Conservation (phyloP, 2,797 vertebrate genomes). For the Coluber constrictor region DNA sequence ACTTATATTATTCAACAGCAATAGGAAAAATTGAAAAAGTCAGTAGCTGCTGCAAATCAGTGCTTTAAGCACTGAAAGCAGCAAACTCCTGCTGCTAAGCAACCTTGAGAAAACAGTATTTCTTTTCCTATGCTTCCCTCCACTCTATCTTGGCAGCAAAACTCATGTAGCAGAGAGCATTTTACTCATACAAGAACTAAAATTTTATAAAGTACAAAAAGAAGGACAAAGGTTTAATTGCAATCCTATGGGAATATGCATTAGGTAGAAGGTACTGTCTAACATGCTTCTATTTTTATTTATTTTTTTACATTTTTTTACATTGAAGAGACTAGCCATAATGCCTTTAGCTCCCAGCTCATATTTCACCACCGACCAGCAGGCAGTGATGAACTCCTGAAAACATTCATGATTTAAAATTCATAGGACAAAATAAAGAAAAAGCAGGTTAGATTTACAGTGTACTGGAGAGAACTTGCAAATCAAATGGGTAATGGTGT, state of each 20-base stretch:
- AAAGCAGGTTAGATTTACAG: neutral
- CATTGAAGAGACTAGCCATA: neutral
- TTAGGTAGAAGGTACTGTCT: neutral
- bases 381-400: neutral
- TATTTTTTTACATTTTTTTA: neutral
- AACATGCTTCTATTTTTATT: neutral
- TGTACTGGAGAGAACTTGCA: neutral
- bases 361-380: neutral
- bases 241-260: neutral
- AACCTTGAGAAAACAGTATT: neutral
- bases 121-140: neutral
- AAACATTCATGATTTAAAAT: neutral
- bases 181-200: neutral
- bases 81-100: neutral
- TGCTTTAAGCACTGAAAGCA: neutral
- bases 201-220: neutral
- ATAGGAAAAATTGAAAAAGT: neutral
- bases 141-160: neutral
- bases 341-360: neutral
- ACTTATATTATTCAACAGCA: neutral
- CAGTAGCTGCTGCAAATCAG: neutral
- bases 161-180: neutral
- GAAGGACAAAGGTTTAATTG: neutral
- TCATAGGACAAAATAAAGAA: neutral
- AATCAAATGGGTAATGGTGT: neutral